A percentile compares a stretch with the other conserved stretches of the same genome.
These are phyloP conservation scores for Hoplostethus atlanticus DNA, from an alignment of 2,797 vertebrate genomes.

Conservation along the genomic window DNA sequence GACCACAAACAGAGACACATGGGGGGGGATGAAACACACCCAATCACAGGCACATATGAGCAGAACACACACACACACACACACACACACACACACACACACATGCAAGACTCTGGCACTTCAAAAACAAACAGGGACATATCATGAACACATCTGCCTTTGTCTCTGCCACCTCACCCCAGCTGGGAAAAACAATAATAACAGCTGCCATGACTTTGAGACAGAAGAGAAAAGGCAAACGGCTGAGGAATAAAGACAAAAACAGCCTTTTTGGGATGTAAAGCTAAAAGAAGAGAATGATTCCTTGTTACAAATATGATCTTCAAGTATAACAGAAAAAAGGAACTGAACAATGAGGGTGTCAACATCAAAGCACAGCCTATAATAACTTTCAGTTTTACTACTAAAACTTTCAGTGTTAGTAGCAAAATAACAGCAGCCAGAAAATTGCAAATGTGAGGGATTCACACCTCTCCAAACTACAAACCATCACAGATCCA, in stretches of 20 bases:
- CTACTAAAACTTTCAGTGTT: neutral
- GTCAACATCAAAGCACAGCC: neutral
- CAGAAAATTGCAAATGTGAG: neutral
- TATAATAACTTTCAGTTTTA: neutral
- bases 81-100: slow-evolving; percentile 48
- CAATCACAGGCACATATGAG: slow-evolving; percentile 74
- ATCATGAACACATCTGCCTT: slow-evolving; percentile 75
- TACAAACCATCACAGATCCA: slow-evolving; percentile 16
- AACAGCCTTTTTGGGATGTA: slow-evolving; percentile 49
- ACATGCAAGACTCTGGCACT: slow-evolving; percentile 69
- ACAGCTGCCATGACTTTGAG: slow-evolving; percentile 69
- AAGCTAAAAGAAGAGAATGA: slow-evolving; percentile 11
- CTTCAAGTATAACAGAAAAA: slow-evolving; percentile 4
- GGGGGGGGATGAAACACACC: slow-evolving; percentile 82
- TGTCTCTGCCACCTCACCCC: slow-evolving; percentile 69
- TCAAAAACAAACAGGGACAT: slow-evolving; percentile 72
- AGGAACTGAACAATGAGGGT: slow-evolving; percentile 6
- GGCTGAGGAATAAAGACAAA: slow-evolving; percentile 51
- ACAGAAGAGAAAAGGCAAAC: slow-evolving; percentile 58
- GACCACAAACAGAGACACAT: slow-evolving; percentile 93
- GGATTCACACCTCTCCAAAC: slow-evolving; percentile 1
- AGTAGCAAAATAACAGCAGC: slow-evolving; percentile 8
- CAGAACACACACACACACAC: slow-evolving; percentile 46
- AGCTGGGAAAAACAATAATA: slow-evolving; percentile 69
- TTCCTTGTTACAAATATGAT: slow-evolving; percentile 2